phyloP scores from a whole-genome alignment of 2,113 vertebrate genomes.

The Panthera leo region DNA sequence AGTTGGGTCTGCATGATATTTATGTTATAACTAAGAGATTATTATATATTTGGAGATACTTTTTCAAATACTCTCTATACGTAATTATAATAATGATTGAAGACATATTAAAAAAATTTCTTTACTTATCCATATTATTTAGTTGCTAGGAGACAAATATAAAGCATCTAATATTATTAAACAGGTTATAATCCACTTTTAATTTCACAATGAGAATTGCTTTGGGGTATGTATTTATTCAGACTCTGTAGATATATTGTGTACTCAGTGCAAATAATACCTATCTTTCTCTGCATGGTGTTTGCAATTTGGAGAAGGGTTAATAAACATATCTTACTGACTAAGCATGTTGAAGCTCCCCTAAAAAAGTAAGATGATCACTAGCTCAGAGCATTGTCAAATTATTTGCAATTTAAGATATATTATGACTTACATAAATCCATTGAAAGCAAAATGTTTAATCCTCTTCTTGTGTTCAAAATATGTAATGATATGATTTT shows the following conservation, averaged over 20 bases:
- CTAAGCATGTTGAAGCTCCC: background rate
- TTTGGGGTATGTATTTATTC: background rate
- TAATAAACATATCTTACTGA: background rate
- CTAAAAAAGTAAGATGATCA: background rate
- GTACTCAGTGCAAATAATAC: background rate
- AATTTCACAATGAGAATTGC: background rate
- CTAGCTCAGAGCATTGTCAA: background rate
- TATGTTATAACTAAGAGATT: background rate
- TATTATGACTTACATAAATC: background rate
- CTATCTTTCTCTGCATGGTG: background rate
- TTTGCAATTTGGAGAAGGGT: background rate
- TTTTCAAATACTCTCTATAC: background rate
- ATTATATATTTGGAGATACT: background rate
- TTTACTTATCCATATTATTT: background rate
- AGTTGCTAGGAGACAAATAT: background rate
- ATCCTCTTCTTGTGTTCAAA: background rate
- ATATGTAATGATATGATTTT: background rate
- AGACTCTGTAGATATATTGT: background rate
- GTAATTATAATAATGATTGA: background rate
- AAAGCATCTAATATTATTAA: constrained; percentile 15
- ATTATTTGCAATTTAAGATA: background rate
- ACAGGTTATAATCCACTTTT: background rate
- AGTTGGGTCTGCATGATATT: background rate
- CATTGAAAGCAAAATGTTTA: background rate
- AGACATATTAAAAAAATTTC: background rate